phyloP scores from a whole-genome alignment of 2,113 vertebrate genomes.

The Psilopogon haemacephalus region DNA sequence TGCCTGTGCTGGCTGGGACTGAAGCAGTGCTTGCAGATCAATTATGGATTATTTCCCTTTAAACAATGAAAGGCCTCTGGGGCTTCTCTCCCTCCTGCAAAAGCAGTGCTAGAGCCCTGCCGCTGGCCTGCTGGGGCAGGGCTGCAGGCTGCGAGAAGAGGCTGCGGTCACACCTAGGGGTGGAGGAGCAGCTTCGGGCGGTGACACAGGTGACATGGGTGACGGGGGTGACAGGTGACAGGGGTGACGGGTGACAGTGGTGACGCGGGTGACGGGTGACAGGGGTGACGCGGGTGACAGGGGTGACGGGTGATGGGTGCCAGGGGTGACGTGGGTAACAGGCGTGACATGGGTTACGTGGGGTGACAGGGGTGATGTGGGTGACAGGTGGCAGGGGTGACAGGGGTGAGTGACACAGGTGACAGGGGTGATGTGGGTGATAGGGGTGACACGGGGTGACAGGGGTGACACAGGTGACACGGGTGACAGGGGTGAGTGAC shows the following conservation, averaged over 20 bases:
- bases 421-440: too few relatives aligned
- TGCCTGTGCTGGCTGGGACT: background rate
- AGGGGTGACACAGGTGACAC: too few relatives aligned
- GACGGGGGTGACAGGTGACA: background rate
- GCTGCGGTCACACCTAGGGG: rapidly evolving
- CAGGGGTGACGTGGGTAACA: background rate
- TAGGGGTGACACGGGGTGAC: background rate
- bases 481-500: background rate
- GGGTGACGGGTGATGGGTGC: background rate
- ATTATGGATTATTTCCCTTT: constrained; percentile 77
- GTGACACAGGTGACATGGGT: too few relatives aligned
- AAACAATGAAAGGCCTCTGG: constrained; percentile 76
- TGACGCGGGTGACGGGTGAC: too few relatives aligned
- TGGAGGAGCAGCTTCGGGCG: background rate
- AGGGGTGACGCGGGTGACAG: background rate
- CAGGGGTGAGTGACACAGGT: background rate
- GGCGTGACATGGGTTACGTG: too few relatives aligned
- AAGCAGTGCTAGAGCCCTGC: constrained; percentile 80
- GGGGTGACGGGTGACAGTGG: too few relatives aligned
- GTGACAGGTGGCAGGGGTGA: too few relatives aligned
- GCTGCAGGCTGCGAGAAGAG: constrained; percentile 46
- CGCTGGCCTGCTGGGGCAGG: constrained; percentile 79
- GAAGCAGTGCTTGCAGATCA: constrained; percentile 74
- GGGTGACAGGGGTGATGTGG: background rate
- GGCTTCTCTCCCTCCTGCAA: constrained; percentile 80